Conservation (phyloP, 2,797 vertebrate genomes). For the Sebastes hopkinsi region DNA sequence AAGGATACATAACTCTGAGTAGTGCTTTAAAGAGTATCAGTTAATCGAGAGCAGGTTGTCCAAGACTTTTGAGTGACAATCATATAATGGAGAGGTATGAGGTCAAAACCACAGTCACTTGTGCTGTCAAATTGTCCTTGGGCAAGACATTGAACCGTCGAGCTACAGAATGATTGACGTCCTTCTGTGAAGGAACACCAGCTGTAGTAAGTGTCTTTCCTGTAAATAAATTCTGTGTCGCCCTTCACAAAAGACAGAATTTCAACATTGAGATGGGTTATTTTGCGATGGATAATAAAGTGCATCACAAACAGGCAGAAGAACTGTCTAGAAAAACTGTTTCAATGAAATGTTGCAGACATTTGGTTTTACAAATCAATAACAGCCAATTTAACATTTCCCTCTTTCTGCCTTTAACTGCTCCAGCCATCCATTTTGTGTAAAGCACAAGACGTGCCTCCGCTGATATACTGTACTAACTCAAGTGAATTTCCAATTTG, state of each 20-base stretch:
- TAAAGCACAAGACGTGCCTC: slow-evolving; percentile 15
- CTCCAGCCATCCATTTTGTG: slow-evolving; percentile 38
- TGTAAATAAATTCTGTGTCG: neutral
- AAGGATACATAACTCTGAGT: neutral
- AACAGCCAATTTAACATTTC: slow-evolving; percentile 49
- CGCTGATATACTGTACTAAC: slow-evolving; percentile 20
- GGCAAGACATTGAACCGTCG: slow-evolving; percentile 17
- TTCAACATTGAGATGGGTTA: slow-evolving; percentile 5
- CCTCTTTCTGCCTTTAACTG: slow-evolving; percentile 28
- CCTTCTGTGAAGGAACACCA: slow-evolving; percentile 11
- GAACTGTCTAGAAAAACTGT: slow-evolving; percentile 2
- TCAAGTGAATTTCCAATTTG: slow-evolving; percentile 44
- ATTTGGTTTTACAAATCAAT: slow-evolving; percentile 46
- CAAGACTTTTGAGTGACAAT: slow-evolving; percentile 39
- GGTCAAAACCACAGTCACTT: slow-evolving; percentile 32
- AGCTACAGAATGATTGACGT: slow-evolving; percentile 20
- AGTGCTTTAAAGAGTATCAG: slow-evolving; percentile 18
- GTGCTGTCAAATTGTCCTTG: slow-evolving; percentile 44
- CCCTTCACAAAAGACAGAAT: neutral
- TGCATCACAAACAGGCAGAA: slow-evolving; percentile 1
- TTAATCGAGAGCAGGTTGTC: slow-evolving; percentile 21
- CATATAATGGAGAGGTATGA: slow-evolving; percentile 32
- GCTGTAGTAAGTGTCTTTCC: slow-evolving; percentile 18
- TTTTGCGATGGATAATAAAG: slow-evolving; percentile 22
- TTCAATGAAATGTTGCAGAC: slow-evolving; percentile 41